These are phyloP conservation scores for Chrysodeixis includens DNA, from an alignment of 2,888 invertebrate genomes.

Conservation along the genomic window DNA sequence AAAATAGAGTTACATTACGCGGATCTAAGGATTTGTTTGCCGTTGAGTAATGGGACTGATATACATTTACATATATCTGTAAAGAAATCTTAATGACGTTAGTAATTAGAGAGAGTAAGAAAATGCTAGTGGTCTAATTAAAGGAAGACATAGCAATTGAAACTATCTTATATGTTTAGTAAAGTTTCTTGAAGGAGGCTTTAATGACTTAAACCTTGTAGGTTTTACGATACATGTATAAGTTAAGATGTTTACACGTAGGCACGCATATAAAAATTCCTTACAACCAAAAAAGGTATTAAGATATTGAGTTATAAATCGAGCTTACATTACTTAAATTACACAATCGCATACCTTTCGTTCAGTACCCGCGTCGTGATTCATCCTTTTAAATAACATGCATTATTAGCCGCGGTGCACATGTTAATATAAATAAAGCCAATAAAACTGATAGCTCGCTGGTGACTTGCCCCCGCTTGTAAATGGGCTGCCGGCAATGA, in stretches of 20 bases:
- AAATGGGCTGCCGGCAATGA: constrained; percentile 71
- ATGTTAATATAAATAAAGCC: constrained; percentile 60
- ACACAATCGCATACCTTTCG: constrained; percentile 39
- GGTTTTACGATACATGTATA: no score
- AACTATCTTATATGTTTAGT: no score
- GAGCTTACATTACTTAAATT: constrained; percentile 25
- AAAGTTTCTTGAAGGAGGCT: no score
- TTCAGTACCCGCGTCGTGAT: constrained; percentile 35
- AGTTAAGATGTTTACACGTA: neutral
- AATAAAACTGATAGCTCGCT: constrained; percentile 58
- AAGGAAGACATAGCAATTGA: no score
- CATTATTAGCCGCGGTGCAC: constrained; percentile 49
- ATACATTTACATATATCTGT: neutral
- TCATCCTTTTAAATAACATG: constrained; percentile 52
- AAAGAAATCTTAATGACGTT: neutral
- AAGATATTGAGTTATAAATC: constrained; percentile 31
- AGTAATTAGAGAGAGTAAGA: neutral
- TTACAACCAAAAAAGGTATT: neutral
- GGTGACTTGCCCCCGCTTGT: constrained; percentile 64
- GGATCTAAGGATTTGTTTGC: neutral
- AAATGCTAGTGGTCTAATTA: no score
- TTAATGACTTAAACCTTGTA: no score
- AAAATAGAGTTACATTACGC: constrained; percentile 8
- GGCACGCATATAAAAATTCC: neutral
- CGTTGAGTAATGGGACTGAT: neutral